Base-by-base conservation (phyloP, 1,140 invertebrate species). In the Zaprionus ghesquierei region DNA sequence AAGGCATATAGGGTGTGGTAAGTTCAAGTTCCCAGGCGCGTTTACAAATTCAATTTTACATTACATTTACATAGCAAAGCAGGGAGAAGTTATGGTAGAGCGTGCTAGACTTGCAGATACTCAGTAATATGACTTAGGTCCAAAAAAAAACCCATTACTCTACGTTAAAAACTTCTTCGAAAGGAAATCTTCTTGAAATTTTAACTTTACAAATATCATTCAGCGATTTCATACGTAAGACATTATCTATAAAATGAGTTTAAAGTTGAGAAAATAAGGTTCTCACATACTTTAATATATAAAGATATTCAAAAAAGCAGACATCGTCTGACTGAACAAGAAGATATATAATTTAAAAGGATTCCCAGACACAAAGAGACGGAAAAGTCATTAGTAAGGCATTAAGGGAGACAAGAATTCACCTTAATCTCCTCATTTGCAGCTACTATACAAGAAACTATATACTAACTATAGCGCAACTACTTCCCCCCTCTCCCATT, bases 1-100 rank as follows among this genome's bases (percentile, higher is more conserved):
- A 18, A 18, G 4, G 18, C 9, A 22, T 20, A 46, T 10, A 69
- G 62, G 60, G 68, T 56, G 51, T 46, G 41, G 18, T 12, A 18
- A 46, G 18, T 20, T 27, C 44, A 54, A 58, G 41, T 61, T 61
- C 70, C 31, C 27, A 38, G 29, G 60, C 31, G 5, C 25, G 29
- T 13, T 50, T 25, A n/a, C 13, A 66, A 53, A 69, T 69, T 49
- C 56, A 75, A 82, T 70, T 78, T 75, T 61, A 77, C 41, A 35
- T 53, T 38, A 55, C 63, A 81, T 81, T 81, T 69, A 60, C 58
- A 59, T 77, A 79, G 70, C 74, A 61, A 41, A 55, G 38, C n/a
- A 9, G 15, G 0, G 2, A 44, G 1, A 44, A 15, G 41, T 10
- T 3, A 72, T 44, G 56, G 33, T 65, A 31, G 15, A 10, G 25